Evolutionary conservation across 92 coral and sea anemone genomes (phyloP), one percentile per base, ranked within the genome.

Genomic region (Epizoanthus scotinus): DNA sequence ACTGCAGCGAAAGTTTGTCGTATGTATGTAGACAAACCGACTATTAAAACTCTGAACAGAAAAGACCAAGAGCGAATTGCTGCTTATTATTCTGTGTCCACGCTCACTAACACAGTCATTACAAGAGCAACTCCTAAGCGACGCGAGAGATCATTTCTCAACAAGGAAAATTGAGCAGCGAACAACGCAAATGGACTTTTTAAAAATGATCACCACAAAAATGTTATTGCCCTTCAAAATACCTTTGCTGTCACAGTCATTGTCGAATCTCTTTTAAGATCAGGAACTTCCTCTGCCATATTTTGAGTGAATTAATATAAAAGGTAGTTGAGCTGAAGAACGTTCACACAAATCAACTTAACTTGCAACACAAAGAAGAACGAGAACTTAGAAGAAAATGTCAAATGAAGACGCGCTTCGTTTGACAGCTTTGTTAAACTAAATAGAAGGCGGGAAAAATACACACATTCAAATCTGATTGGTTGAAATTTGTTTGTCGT

Each of bases 171-270:
- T 65, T 56, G 75, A 60, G 67, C 86, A 82, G 82, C 56, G 1
- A 77, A 2, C 50, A 44, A 44, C 12, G 52, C 52, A 44, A 44
- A 44, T 2, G 9, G 14, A 44, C 12, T 8, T 44, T 2, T 13
- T 2, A 12, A 7, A 73, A 63, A 15, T 29, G 40, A 73, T 31
- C 19, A 34, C 80, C 42, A 34, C 67, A 14, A 65, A 27, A 13
- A 17, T 24, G 53, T 1, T 24, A 7, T 56, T 34, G 31, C 58
- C 54, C 29, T 14, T 34, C 78, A 52, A 13, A 72, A 31, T 82
- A 95, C 98, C 98, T 93, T 93, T n/a, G 97, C 98, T 29, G 98
- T 93, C 7, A 80, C 97, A 8, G 87, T 81, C 98, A 93, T 95
- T 24, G 97, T 95, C 64, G 91, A 84, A 57, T 94, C 98, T 63